Evolutionary conservation across 35 echinoderm and acorn worm genomes (phyloP).

Genomic region (Chiridota heheva): DNA sequence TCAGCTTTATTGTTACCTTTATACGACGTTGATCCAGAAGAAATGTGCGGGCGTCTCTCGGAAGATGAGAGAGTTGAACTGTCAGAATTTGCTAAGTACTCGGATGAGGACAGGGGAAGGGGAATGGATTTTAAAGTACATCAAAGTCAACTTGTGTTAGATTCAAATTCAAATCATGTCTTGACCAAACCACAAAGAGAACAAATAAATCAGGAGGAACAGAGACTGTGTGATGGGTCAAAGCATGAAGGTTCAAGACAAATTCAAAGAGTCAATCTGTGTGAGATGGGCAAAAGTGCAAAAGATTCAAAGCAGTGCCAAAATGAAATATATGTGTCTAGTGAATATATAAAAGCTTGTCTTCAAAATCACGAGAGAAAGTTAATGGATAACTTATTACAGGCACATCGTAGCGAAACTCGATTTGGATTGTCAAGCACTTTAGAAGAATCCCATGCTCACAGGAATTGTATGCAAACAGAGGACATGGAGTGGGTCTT

Average conservation of each 20-base stretch:
- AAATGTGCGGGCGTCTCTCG: not conserved
- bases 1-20: constrained; percentile 63
- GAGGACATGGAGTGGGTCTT: constrained; percentile 43
- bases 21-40: constrained; percentile 61
- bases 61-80: constrained; percentile 58
- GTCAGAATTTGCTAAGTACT: constrained; percentile 47
- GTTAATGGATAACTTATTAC: constrained; percentile 17
- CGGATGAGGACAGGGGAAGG: constrained; percentile 43
- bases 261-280: no score
- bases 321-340: constrained; percentile 61
- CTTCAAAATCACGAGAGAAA: constrained; percentile 51
- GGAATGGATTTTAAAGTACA: constrained; percentile 4
- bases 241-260: no score
- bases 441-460: no score
- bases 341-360: constrained; percentile 71
- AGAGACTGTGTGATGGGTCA: not conserved
- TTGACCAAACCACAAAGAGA: not conserved
- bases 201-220: not conserved
- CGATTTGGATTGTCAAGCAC: no score
- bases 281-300: constrained; percentile 13
- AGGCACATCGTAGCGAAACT: constrained; percentile 12
- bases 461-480: not conserved
- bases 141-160: constrained; percentile 6
- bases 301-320: constrained; percentile 47
- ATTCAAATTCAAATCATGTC: constrained; percentile 11